Evolutionary conservation across 2,888 invertebrate genomes (phyloP).

Genomic region (Metacarcinus magister): DNA sequence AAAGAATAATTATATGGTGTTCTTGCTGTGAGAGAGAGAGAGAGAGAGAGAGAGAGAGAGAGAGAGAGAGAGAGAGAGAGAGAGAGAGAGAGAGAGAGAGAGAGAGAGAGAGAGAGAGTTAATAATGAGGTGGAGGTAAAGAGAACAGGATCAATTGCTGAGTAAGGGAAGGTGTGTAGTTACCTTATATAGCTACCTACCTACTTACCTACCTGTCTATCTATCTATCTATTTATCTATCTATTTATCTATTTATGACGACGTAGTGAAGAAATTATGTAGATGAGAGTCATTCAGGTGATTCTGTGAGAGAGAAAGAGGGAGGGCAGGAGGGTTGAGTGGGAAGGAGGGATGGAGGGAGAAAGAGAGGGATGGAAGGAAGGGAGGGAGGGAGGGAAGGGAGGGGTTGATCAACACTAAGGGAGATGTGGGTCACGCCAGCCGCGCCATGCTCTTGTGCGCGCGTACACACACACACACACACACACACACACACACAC

Average conservation of each 20-base stretch:
- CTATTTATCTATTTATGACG: neutral
- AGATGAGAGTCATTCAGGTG: conserved; percentile 15
- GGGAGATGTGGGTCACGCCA: neutral
- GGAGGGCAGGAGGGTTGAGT: neutral
- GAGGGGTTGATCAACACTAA: conserved; percentile 22
- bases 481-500: conserved; percentile 30
- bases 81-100: conserved; percentile 43
- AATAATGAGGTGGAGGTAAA: neutral
- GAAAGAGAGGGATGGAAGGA: neutral
- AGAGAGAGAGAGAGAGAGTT: conserved; percentile 30
- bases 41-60: conserved; percentile 48
- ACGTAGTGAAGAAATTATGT: neutral
- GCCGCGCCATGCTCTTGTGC: conserved; percentile 11
- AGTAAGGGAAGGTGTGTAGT: neutral
- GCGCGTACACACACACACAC: conserved; percentile 41
- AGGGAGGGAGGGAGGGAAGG: neutral
- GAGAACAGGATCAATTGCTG: neutral
- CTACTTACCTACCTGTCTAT: neutral
- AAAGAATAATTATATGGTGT: neutral
- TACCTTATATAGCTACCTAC: neutral
- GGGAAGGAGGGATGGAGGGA: neutral
- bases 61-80: conserved; percentile 48
- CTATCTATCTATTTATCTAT: too few relatives aligned
- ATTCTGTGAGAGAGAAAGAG: neutral
- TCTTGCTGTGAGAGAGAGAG: neutral